phyloP scores from a whole-genome alignment of 2,113 vertebrate species.

The Syngnathus floridae region DNA sequence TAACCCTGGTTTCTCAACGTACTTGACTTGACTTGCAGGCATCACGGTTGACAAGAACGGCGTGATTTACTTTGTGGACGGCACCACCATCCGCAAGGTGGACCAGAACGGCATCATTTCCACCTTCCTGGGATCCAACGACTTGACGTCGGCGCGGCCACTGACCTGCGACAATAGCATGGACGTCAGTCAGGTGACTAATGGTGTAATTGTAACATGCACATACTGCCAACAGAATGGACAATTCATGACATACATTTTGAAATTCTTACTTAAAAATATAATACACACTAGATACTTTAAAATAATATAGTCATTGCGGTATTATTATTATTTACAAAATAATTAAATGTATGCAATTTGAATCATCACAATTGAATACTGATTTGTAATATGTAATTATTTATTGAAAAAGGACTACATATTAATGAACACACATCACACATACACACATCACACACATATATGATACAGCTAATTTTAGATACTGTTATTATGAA shows the following conservation, averaged over 20 bases:
- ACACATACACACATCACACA: too few relatives aligned
- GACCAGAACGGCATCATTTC: slow-evolving; percentile 95
- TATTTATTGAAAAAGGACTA: too few relatives aligned
- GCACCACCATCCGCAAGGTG: slow-evolving; percentile 94
- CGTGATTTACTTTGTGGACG: slow-evolving; percentile 95
- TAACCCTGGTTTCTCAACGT: slow-evolving; percentile 33
- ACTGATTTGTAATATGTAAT: too few relatives aligned
- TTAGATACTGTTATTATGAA: too few relatives aligned
- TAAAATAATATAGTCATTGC: too few relatives aligned
- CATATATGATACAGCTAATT: too few relatives aligned
- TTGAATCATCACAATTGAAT: too few relatives aligned
- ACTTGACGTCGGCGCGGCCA: slow-evolving; percentile 90
- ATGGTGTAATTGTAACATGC: not conserved
- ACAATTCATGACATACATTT: slow-evolving; percentile 4
- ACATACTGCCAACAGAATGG: not conserved
- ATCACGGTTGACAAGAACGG: slow-evolving; percentile 92
- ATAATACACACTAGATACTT: too few relatives aligned
- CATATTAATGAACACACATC: too few relatives aligned
- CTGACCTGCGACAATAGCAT: slow-evolving; percentile 94
- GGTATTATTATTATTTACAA: too few relatives aligned
- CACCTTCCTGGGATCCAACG: slow-evolving; percentile 91
- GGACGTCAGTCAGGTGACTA: slow-evolving; percentile 91
- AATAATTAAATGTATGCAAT: too few relatives aligned
- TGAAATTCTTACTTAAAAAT: not conserved
- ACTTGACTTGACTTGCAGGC: slow-evolving; percentile 50